Conservation (phyloP, 2,113 vertebrate genomes). For the Toxotes jaculatrix region DNA sequence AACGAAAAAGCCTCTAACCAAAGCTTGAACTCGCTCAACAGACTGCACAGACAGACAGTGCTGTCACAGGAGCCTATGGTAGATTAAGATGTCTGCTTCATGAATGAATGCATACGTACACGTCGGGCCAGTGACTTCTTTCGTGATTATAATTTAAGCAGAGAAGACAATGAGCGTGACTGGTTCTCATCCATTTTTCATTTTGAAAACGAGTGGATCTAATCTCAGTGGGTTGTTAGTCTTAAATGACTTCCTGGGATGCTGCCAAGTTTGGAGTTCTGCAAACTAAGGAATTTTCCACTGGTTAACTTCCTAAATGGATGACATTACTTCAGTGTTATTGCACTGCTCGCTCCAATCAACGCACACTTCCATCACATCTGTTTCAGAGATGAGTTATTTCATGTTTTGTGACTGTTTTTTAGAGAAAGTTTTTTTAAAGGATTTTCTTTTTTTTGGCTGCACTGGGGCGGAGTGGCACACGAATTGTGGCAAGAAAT, state of each 20-base stretch:
- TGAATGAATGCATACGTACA: constrained; percentile 39
- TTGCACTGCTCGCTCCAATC: constrained; percentile 45
- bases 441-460: background rate
- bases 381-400: constrained; percentile 3
- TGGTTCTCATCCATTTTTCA: constrained; percentile 77
- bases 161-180: constrained; percentile 66
- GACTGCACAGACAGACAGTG: constrained; percentile 6
- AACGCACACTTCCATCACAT: constrained; percentile 31
- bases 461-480: background rate
- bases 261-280: constrained; percentile 71
- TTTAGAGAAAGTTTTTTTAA: background rate
- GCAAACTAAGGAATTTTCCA: constrained; percentile 80
- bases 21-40: background rate
- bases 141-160: constrained; percentile 54
- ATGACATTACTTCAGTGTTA: constrained; percentile 61
- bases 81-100: constrained; percentile 48
- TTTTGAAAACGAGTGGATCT: constrained; percentile 70
- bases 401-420: constrained; percentile 24
- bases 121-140: constrained; percentile 40
- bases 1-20: background rate
- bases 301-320: constrained; percentile 67
- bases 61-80: constrained; percentile 21
- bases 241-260: constrained; percentile 75
- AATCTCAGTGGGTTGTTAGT: constrained; percentile 71
- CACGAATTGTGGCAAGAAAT: background rate